Percentiles rank a stretch among this genome's conserved stretches.
Conservation (phyloP, 2,113 vertebrate species). For the Caranx melampygus region DNA sequence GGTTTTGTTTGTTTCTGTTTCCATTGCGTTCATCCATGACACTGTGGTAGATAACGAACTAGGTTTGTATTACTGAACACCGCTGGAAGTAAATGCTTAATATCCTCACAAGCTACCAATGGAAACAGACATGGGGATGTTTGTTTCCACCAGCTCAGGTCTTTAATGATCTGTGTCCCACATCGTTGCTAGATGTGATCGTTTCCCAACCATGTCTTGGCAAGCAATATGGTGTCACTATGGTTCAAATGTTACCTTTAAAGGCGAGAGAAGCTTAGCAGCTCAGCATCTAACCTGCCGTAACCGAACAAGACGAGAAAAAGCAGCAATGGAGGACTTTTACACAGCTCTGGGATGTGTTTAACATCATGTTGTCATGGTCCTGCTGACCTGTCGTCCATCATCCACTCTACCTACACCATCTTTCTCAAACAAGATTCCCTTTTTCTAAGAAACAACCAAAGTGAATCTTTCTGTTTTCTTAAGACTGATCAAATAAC, state of each 20-base stretch:
- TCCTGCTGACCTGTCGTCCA: conserved; percentile 34
- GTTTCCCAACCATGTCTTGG: conserved; percentile 43
- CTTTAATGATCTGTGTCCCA: conserved; percentile 42
- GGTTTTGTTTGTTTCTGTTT: conserved; percentile 46
- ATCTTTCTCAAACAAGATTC: conserved; percentile 12
- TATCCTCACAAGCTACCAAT: conserved; percentile 34
- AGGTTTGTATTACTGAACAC: conserved; percentile 21
- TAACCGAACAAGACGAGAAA: conserved; percentile 50
- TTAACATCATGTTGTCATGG: conserved; percentile 59
- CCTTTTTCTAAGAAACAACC: background rate
- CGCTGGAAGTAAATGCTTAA: conserved; percentile 50
- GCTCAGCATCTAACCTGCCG: conserved; percentile 45
- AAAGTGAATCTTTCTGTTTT: conserved; percentile 1
- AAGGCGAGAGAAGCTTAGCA: conserved; percentile 59
- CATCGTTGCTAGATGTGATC: conserved; percentile 21
- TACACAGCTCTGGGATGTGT: conserved; percentile 58
- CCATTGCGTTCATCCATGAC: conserved; percentile 27
- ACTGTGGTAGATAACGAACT: conserved; percentile 23
- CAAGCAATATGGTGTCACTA: conserved; percentile 46
- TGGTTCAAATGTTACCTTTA: conserved; percentile 64
- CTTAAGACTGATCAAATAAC: conserved; percentile 1
- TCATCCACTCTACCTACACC: conserved; percentile 8
- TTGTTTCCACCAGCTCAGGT: conserved; percentile 52
- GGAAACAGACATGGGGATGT: conserved; percentile 44
- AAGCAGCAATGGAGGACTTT: conserved; percentile 43